Percentiles rank a stretch among this genome's conserved stretches.
Conservation (phyloP, 2,888 invertebrate genomes). For the Lasioglossum morio region DNA sequence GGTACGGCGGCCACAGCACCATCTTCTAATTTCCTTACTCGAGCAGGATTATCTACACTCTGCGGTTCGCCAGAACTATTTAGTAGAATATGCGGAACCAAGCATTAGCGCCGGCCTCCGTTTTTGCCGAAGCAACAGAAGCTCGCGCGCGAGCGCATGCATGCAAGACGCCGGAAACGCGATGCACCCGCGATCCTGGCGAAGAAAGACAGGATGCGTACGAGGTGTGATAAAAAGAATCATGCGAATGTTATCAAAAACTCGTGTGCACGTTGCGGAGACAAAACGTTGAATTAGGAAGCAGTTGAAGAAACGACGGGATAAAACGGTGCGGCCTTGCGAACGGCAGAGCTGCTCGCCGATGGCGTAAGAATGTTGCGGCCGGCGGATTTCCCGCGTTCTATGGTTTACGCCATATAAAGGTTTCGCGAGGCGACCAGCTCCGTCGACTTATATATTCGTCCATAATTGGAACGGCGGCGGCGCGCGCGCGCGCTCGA, state of each 20-base stretch:
- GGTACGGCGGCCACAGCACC: background rate
- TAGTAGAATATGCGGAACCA: background rate
- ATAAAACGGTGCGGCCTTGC: background rate
- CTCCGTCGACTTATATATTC: conserved; percentile 62
- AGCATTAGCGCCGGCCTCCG: conserved; percentile 58
- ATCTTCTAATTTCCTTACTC: background rate
- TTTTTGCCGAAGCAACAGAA: conserved; percentile 53
- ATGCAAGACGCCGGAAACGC: background rate
- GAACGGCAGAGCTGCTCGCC: background rate
- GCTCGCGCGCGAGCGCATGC: background rate
- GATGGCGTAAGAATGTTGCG: background rate
- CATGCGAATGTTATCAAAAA: background rate
- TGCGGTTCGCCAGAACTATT: conserved; percentile 3
- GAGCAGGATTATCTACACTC: background rate
- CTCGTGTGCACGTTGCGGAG: background rate
- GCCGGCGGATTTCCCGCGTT: conserved; percentile 41
- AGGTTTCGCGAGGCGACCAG: conserved; percentile 48
- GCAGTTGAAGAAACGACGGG: background rate
- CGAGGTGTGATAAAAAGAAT: conserved; percentile 32
- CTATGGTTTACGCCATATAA: conserved; percentile 61
- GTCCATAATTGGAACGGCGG: conserved; percentile 70
- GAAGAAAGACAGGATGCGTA: background rate
- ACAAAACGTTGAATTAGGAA: background rate
- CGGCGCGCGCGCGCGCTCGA: conserved; percentile 59
- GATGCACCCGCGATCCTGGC: background rate